phyloP scores from a whole-genome alignment of 2,113 vertebrate species.

The Phycodurus eques region DNA sequence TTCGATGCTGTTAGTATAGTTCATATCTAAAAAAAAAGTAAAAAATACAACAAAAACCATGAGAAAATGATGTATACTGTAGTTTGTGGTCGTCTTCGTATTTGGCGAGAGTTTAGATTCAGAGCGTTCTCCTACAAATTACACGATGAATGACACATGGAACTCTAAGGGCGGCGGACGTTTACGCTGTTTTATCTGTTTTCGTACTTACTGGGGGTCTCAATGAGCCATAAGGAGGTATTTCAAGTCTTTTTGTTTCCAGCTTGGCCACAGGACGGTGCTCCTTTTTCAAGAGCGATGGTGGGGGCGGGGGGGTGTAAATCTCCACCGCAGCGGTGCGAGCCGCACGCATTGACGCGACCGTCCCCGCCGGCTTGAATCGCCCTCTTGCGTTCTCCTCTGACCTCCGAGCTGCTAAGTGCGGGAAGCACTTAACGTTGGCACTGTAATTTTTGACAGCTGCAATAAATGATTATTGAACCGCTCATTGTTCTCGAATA shows the following conservation, averaged over 20 bases:
- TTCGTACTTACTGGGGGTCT: no score
- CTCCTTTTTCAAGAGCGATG: constrained; percentile 40
- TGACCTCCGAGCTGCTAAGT: constrained; percentile 12
- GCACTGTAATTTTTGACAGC: not conserved
- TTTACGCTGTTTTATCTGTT: no score
- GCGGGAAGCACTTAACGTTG: not conserved
- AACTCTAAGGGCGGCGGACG: no score
- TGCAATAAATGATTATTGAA: not conserved
- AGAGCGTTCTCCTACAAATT: not conserved
- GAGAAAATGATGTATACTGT: no score
- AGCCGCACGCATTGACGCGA: constrained; percentile 7
- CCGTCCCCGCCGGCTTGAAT: constrained; percentile 14
- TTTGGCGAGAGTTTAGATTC: constrained; percentile 34
- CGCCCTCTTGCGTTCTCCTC: constrained; percentile 8
- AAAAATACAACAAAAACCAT: no score
- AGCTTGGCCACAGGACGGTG: no score
- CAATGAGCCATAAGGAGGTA: not conserved
- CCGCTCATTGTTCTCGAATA: not conserved
- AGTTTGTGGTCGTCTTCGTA: no score
- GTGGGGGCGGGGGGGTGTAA: constrained; percentile 51
- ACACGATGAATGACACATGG: no score
- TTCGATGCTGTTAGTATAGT: no score
- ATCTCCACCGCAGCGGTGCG: constrained; percentile 32
- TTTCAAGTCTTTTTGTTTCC: constrained; percentile 1
- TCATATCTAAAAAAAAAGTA: no score